These are phyloP conservation scores for Acropternis orthonyx DNA, from an alignment of 2,797 vertebrate species.

Conservation along the genomic window DNA sequence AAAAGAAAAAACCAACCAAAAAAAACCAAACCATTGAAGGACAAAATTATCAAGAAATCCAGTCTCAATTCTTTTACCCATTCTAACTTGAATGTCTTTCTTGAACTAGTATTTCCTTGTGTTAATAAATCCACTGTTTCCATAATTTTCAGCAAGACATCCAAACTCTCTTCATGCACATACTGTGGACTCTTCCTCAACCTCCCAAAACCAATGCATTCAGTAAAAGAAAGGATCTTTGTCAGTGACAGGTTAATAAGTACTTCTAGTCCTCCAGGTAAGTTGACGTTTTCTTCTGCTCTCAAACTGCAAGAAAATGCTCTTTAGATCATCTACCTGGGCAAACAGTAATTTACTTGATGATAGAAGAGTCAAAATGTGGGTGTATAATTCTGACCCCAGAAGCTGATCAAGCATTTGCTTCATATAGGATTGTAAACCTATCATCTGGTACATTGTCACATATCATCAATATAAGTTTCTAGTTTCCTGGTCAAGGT, in stretches of 20 bases:
- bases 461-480: background rate
- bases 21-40: background rate
- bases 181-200: background rate
- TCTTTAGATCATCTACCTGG: background rate
- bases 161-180: background rate
- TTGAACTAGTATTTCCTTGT: background rate
- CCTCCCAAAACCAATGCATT: background rate
- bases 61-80: background rate
- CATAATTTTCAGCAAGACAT: background rate
- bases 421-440: background rate
- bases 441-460: background rate
- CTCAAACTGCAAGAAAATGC: background rate
- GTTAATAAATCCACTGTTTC: background rate
- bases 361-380: background rate
- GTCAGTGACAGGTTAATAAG: background rate
- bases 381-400: background rate
- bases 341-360: background rate
- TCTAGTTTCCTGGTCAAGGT: background rate
- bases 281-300: background rate
- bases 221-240: background rate
- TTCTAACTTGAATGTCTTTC: background rate
- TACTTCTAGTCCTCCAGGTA: background rate
- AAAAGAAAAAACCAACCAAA: background rate
- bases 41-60: background rate
- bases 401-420: background rate